Conservation (phyloP, 2,113 vertebrate genomes). For the Coptodon rendalli region DNA sequence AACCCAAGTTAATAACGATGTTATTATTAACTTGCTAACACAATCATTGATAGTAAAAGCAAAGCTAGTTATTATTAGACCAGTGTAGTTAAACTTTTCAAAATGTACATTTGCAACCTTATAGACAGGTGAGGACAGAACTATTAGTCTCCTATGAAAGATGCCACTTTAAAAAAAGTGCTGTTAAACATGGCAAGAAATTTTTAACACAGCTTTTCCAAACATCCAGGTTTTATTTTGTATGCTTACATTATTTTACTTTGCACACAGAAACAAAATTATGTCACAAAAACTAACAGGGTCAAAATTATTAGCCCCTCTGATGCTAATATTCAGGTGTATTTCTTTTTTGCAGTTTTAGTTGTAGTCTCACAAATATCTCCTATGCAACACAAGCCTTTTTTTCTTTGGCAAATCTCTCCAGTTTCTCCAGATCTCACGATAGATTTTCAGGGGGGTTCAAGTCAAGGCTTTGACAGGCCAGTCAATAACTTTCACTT, state of each 20-base stretch:
- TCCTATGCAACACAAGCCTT: neutral
- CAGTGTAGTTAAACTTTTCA: neutral
- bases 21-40: neutral
- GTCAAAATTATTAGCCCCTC: neutral
- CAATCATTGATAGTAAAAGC: neutral
- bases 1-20: neutral
- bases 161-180: neutral
- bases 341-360: neutral
- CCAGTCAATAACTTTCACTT: neutral
- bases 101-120: neutral
- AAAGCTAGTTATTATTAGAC: neutral
- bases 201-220: neutral
- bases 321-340: neutral
- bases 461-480: neutral
- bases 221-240: neutral
- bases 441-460: neutral
- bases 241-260: neutral
- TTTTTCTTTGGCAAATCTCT: neutral
- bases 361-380: neutral
- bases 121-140: neutral
- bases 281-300: neutral
- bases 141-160: neutral
- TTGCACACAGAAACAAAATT: neutral
- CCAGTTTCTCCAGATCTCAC: neutral
- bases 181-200: neutral